Percentiles rank a stretch among this genome's conserved stretches.
Conservation (phyloP, 2,888 invertebrate species). For the Marronus borbonicus region DNA sequence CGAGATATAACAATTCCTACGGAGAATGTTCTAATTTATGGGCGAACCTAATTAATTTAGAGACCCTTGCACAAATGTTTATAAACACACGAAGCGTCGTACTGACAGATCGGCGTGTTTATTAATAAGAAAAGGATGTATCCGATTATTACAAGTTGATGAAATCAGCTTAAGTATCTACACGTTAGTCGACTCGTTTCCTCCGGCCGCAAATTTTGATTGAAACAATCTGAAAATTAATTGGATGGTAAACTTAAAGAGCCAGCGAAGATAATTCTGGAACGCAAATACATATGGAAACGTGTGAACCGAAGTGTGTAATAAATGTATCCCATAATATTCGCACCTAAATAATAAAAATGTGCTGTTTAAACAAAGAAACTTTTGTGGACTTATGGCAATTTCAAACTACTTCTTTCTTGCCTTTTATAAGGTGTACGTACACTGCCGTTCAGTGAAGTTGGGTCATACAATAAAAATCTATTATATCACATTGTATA, state of each 20-base stretch:
- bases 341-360: too few species aligned
- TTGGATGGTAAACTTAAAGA: background rate
- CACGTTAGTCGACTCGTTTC: background rate
- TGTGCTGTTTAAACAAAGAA: too few species aligned
- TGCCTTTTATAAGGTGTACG: too few species aligned
- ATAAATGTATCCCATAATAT: too few species aligned
- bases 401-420: too few species aligned
- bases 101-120: slow-evolving; percentile 20
- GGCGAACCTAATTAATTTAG: slow-evolving; percentile 30
- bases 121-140: slow-evolving; percentile 27
- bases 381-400: too few species aligned
- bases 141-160: slow-evolving; percentile 24
- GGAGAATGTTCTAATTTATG: slow-evolving; percentile 24
- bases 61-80: slow-evolving; percentile 25
- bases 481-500: too few species aligned
- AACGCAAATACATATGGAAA: too few species aligned
- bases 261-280: too few species aligned
- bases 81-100: slow-evolving; percentile 9
- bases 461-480: too few species aligned
- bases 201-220: background rate
- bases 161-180: slow-evolving; percentile 17
- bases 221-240: background rate
- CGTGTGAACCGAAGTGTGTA: too few species aligned
- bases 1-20: slow-evolving; percentile 5
- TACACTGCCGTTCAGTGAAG: too few species aligned